These are phyloP conservation scores for Eupeodes latifasciatus DNA, from an alignment of 2,888 invertebrate genomes.

Conservation along the genomic window DNA sequence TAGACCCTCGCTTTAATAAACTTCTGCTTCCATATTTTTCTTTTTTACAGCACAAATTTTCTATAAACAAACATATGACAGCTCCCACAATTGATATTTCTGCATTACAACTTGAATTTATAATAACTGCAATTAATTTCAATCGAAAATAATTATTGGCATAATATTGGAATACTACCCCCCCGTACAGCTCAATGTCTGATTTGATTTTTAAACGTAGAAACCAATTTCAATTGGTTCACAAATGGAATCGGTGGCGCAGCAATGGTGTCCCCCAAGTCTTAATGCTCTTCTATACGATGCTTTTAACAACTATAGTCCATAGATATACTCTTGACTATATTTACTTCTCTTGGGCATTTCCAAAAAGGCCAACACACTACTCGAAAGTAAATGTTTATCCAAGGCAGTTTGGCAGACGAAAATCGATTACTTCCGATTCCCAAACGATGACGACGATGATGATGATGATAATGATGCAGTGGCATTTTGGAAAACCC, in stretches of 20 bases:
- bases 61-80: too few relatives aligned
- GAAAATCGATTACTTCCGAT: conserved; percentile 49
- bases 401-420: conserved; percentile 34
- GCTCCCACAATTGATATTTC: too few relatives aligned
- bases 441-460: conserved; percentile 20
- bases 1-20: too few relatives aligned
- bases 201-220: conserved; percentile 32
- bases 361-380: conserved; percentile 15
- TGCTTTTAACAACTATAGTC: neutral
- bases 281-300: neutral
- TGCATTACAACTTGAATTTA: too few relatives aligned
- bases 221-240: conserved; percentile 35
- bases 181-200: conserved; percentile 16
- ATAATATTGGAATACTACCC: neutral
- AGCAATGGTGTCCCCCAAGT: neutral
- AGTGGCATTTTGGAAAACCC: conserved; percentile 26
- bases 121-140: conserved; percentile 4
- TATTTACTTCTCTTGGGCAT: conserved; percentile 30
- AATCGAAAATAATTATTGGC: neutral
- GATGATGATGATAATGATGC: neutral
- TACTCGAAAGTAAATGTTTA: conserved; percentile 49
- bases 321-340: neutral
- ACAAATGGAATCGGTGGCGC: neutral
- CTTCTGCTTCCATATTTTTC: too few relatives aligned
- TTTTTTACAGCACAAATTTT: too few relatives aligned